phyloP scores from a whole-genome alignment of 92 coral and sea anemone species.

The Phenganax subtilis region DNA sequence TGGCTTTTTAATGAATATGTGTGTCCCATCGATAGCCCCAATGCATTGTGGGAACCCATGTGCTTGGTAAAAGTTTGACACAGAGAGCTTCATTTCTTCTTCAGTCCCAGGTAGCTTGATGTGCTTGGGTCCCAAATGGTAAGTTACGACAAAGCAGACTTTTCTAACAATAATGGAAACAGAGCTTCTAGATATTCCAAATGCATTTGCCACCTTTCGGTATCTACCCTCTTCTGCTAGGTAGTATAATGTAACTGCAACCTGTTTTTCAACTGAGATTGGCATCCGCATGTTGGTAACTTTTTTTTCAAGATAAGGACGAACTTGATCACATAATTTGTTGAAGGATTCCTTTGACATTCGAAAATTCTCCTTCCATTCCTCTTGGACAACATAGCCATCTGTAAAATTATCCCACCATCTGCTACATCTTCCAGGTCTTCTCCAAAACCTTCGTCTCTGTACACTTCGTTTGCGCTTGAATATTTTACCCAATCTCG shows the following conservation, averaged over 20 bases:
- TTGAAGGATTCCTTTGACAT: no score
- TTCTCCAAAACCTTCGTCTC: conserved; percentile 37
- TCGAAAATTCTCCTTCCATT: background rate
- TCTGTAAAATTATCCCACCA: background rate
- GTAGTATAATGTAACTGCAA: conserved; percentile 12
- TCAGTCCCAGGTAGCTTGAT: background rate
- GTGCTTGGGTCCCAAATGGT: background rate
- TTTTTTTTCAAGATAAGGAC: background rate
- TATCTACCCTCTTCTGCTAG: conserved; percentile 8
- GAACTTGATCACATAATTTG: no score
- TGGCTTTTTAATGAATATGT: background rate
- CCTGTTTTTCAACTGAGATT: conserved; percentile 14
- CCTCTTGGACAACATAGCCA: background rate
- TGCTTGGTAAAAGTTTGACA: background rate
- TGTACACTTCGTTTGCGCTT: no score
- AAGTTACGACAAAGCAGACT: conserved; percentile 35
- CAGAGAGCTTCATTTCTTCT: background rate
- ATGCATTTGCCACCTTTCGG: background rate
- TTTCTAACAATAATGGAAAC: conserved; percentile 41
- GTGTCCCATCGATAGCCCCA: conserved; percentile 2
- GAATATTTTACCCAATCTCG: no score
- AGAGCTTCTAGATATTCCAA: background rate
- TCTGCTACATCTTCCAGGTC: conserved; percentile 41
- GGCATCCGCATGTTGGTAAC: background rate
- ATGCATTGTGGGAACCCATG: conserved; percentile 10